Evolutionary conservation across 2,113 vertebrate species (phyloP), one percentile per base, ranked within the genome.

Genomic region (Poeciliopsis retropinna): DNA sequence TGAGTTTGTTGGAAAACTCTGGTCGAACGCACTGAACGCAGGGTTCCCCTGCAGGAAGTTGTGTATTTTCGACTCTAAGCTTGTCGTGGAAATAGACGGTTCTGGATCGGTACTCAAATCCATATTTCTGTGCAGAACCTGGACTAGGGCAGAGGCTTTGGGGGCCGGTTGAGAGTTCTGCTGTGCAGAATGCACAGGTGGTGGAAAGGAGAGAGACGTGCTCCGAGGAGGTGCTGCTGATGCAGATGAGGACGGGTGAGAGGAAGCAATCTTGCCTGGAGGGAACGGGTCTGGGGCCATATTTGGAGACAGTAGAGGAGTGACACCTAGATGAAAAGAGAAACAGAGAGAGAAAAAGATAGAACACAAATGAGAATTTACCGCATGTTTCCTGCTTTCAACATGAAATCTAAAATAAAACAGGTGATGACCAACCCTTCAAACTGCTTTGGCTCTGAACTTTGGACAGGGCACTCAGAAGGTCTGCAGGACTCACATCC

Each of bases 41-140:
- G 96, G 94, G 79, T 98, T 97, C 11, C 95, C 97, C 88, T 97
- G 96, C 76, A 99, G 83, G 83, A 99, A 99, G 80, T 93, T 97
- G 89, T 98, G 96, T 60, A 99, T 98, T 91, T 98, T 99, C 86
- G 97, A 96, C 88, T 99, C 98, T 90, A 99, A 89, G 80, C 96
- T 97, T 22, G 61, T 9, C 12, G 92, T 92, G 0, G 95, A 93
- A 32, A 84, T 90, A 28, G 94, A 91, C 3, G 73, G 37, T 15
- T 87, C 82, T 2, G 70, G 2, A 34, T 88, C 86, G 28, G 80
- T 32, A 9, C 67, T 72, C 71, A 87, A 73, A 30, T 88, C 86
- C 82, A 84, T 88, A 37, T 91, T 80, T 65, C 74, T 74, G 1
- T 89, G 88, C 15, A 88, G 78, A 76, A 75, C 82, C 62, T 85